Evolutionary conservation across 2,113 vertebrate genomes (phyloP), one percentile per base, ranked within the genome.

Genomic region (Sapayoa aenigma): DNA sequence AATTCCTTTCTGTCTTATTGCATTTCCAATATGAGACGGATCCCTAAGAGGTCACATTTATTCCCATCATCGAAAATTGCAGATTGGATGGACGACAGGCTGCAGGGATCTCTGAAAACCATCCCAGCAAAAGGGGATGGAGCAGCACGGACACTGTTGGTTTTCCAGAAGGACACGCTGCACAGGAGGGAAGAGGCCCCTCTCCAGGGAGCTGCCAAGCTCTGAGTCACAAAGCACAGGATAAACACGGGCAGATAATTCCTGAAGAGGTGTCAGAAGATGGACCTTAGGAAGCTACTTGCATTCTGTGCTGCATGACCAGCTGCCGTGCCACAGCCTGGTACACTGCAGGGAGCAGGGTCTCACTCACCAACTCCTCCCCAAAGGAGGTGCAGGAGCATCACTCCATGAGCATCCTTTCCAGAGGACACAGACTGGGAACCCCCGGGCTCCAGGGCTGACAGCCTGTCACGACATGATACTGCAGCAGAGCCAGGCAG

Each of bases 401-500:
- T 35, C 89, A 2, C 33, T 41, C 18, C 53, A 16, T 44, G 44
- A 44, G 44, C 44, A 44, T 44, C 44, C 17, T 44, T 44, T 15
- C 33, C 3, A 1, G 4, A 53, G 89, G 52, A 49, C 8, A 41
- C 35, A 31, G n/a, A 1, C 8, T 41, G 73, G 58, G 21, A 35
- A 49, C 1, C 14, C 49, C 33, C 16, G 18, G 60, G 76, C 33
- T 74, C 14, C 0, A 1, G 42, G 69, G 66, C 67, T 39, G 25
- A 28, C 24, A 62, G 25, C 37, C 58, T 3, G 3, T 20, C 66
- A 12, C 1, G 6, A 28, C 5, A 42, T 0, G 9, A 6, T 6
- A 19, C 1, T 5, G 37, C 89, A 66, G 86, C 55, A 52, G 19
- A 46, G 41, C 30, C 6, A 5, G n/a, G 31, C 5, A 30, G 71